Conservation (phyloP, 2,888 invertebrate genomes). For the Danaus chrysippus region DNA sequence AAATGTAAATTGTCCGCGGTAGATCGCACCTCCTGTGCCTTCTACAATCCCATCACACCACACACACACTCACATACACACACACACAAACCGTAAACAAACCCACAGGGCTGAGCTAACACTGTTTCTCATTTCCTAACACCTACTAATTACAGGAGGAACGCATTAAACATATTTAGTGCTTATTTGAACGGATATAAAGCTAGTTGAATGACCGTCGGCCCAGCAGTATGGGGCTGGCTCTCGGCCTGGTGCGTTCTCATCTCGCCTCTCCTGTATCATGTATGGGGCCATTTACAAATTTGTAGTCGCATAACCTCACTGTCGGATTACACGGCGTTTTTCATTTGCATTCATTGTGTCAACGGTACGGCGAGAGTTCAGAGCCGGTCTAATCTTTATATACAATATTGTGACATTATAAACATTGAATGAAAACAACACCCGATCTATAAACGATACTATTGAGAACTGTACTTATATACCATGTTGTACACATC, state of each 20-base stretch:
- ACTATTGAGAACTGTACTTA: no score
- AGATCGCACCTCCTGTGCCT: conserved; percentile 14
- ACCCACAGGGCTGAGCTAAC: conserved; percentile 42
- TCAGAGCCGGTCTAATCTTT: conserved; percentile 1
- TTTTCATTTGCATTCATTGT: conserved; percentile 59
- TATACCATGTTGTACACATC: no score
- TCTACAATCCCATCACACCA: conserved; percentile 3
- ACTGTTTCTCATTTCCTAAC: conserved; percentile 70
- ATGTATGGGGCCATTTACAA: conserved; percentile 36
- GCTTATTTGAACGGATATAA: conserved; percentile 67
- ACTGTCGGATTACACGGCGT: conserved; percentile 26
- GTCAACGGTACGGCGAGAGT: conserved; percentile 22
- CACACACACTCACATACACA: not conserved
- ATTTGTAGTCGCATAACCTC: conserved; percentile 33
- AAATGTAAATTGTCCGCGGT: no score
- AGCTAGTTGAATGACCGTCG: conserved; percentile 62
- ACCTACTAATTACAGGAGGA: conserved; percentile 76
- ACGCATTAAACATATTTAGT: conserved; percentile 74
- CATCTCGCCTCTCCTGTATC: conserved; percentile 42
- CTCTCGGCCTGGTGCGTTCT: not conserved
- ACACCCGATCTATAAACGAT: no score
- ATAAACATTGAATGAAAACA: not conserved
- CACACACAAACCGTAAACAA: conserved; percentile 48
- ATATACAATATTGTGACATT: not conserved
- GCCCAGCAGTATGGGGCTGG: conserved; percentile 35